These are phyloP conservation scores for Drosophila nebulosa DNA, from an alignment of 1,140 invertebrate species.

Conservation along the genomic window DNA sequence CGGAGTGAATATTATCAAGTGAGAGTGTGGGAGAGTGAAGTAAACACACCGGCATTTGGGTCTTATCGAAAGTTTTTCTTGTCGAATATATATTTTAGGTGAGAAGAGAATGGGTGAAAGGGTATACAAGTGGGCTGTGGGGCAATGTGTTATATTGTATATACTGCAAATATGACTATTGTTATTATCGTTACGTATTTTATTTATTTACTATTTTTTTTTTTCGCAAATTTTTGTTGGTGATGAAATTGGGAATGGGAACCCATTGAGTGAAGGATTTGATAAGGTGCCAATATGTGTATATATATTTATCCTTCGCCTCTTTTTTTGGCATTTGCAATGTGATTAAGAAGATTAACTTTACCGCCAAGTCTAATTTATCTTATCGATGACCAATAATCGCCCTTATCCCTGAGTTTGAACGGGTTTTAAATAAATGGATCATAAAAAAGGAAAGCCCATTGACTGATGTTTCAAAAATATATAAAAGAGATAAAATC, in stretches of 20 bases:
- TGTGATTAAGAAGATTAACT: not conserved
- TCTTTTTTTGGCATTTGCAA: not conserved
- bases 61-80: constrained; percentile 53
- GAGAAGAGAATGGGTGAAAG: not conserved
- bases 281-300: not conserved
- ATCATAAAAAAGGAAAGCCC: too few relatives aligned
- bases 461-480: too few relatives aligned
- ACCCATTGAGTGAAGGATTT: not conserved
- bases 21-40: constrained; percentile 39
- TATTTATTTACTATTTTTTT: constrained; percentile 10
- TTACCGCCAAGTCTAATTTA: not conserved
- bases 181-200: constrained; percentile 3
- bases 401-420: not conserved
- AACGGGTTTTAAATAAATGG: too few relatives aligned
- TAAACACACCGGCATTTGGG: constrained; percentile 64
- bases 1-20: constrained; percentile 31
- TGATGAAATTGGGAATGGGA: constrained; percentile 2
- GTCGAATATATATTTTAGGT: not conserved
- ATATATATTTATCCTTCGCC: too few relatives aligned
- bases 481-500: too few relatives aligned
- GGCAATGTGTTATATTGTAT: constrained; percentile 7
- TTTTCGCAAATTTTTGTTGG: constrained; percentile 8
- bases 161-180: constrained; percentile 2
- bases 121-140: constrained; percentile 9
- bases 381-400: not conserved